These are phyloP conservation scores for Cryptus viduatorius DNA, from an alignment of 2,888 invertebrate species.

Conservation along the genomic window DNA sequence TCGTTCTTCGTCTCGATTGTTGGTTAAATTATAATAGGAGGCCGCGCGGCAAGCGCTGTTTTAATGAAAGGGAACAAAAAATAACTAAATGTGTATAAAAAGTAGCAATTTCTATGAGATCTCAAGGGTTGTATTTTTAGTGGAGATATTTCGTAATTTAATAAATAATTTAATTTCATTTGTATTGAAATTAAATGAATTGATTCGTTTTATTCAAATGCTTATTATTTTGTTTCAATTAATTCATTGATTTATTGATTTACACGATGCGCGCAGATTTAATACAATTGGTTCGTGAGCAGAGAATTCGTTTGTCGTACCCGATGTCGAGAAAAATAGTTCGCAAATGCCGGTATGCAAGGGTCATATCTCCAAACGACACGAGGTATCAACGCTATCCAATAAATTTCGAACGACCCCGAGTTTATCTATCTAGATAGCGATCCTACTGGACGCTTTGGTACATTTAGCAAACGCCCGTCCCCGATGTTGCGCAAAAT, in stretches of 20 bases:
- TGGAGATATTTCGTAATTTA: no score
- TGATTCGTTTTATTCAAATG: no score
- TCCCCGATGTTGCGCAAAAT: slow-evolving; percentile 36
- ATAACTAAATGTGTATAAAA: neutral
- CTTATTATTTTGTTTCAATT: no score
- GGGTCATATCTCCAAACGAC: no score
- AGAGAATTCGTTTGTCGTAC: no score
- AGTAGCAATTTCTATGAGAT: neutral
- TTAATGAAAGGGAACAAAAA: neutral
- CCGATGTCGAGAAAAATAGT: no score
- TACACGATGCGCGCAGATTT: no score
- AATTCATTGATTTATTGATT: no score
- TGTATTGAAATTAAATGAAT: no score
- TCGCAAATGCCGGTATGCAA: no score
- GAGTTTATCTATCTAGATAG: neutral
- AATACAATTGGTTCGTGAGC: neutral
- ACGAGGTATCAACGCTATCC: slow-evolving; percentile 10
- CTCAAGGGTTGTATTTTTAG: neutral
- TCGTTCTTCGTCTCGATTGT: neutral
- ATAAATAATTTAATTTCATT: no score
- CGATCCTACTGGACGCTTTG: neutral
- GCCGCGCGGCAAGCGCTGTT: neutral
- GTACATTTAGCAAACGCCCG: slow-evolving; percentile 22
- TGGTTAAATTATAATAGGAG: neutral
- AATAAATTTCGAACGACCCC: slow-evolving; percentile 27